These are phyloP conservation scores for Ostrea denselamellosa DNA, from an alignment of 1,140 invertebrate species.

Conservation along the genomic window DNA sequence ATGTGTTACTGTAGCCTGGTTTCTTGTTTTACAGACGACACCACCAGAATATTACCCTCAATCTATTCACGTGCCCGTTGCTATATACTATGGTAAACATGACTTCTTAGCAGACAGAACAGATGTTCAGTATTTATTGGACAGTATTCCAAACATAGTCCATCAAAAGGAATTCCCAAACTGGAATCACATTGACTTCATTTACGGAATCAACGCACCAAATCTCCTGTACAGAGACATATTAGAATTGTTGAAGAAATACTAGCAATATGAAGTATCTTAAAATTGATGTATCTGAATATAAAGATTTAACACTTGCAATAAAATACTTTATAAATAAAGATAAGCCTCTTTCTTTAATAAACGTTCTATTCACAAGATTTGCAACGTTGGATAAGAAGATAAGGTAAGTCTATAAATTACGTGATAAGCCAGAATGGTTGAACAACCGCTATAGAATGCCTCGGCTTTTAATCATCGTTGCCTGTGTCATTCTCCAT, in stretches of 20 bases:
- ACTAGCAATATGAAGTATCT: too few species aligned
- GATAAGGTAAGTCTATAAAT: background rate
- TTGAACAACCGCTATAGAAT: background rate
- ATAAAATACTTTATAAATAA: too few species aligned
- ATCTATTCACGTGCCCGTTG: conserved; percentile 84
- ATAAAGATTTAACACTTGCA: too few species aligned
- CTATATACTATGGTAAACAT: conserved; percentile 85
- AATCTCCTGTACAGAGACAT: background rate
- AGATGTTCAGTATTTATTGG: conserved; percentile 80
- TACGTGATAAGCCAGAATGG: too few species aligned
- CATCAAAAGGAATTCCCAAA: conserved; percentile 59
- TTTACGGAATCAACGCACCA: conserved; percentile 64
- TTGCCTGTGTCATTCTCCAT: background rate
- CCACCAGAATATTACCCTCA: conserved; percentile 85
- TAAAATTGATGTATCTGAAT: too few species aligned
- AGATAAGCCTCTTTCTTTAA: too few species aligned
- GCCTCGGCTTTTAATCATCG: background rate
- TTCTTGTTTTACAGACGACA: conserved; percentile 58
- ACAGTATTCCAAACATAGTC: conserved; percentile 64
- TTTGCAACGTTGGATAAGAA: background rate
- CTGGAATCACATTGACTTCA: conserved; percentile 78
- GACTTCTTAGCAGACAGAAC: conserved; percentile 85
- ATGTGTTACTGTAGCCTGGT: too few species aligned
- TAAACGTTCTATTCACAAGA: too few species aligned
- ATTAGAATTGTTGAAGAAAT: too few species aligned